These are phyloP conservation scores for Euclidia mi DNA, from an alignment of 2,888 invertebrate species.

Conservation along the genomic window DNA sequence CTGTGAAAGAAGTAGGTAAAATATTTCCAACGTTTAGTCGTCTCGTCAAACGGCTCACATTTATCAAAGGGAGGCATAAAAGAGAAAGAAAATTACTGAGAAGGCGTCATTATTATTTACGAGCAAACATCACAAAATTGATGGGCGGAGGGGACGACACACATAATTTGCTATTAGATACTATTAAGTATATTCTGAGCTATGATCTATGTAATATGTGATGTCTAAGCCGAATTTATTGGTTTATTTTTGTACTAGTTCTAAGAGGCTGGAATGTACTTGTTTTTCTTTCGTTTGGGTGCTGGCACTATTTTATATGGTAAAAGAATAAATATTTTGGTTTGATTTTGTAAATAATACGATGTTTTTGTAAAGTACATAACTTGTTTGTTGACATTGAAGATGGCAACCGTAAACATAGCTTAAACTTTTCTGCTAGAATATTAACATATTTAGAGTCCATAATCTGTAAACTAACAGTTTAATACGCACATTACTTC, in stretches of 20 bases:
- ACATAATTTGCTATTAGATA: conserved; percentile 20
- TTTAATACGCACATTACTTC: too few species aligned
- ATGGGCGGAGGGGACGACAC: conserved; percentile 12
- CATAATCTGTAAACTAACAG: too few species aligned
- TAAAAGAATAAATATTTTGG: too few species aligned
- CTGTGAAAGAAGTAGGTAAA: conserved; percentile 23
- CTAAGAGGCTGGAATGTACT: neutral
- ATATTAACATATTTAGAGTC: too few species aligned
- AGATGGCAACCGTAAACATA: too few species aligned
- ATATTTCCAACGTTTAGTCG: conserved; percentile 25
- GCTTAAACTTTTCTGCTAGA: too few species aligned
- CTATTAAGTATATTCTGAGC: conserved; percentile 6
- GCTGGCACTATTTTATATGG: too few species aligned
- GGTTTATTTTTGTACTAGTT: neutral
- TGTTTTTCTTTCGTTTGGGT: neutral
- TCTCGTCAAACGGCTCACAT: conserved; percentile 12
- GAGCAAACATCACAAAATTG: conserved; percentile 20
- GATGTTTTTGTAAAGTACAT: too few species aligned
- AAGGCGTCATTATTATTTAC: conserved; percentile 22
- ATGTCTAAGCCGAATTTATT: neutral
- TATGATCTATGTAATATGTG: conserved; percentile 11
- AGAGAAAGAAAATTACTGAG: conserved; percentile 8
- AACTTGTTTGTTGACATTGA: too few species aligned
- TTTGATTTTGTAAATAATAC: too few species aligned
- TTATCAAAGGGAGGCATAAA: conserved; percentile 13